Evolutionary conservation across 1,140 invertebrate genomes (phyloP), one percentile per base, ranked within the genome.

Genomic region (Whitmania pigra): DNA sequence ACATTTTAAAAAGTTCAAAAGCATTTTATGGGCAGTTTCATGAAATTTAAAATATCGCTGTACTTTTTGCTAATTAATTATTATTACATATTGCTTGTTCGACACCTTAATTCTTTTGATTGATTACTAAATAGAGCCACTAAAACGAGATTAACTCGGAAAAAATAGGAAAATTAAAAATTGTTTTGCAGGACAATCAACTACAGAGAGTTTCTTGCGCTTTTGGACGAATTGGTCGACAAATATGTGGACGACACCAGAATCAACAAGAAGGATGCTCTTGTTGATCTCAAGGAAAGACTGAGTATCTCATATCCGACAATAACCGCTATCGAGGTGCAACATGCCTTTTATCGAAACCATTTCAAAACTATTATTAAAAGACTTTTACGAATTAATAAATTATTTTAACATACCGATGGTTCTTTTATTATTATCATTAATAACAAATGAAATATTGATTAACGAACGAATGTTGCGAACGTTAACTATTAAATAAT

Each of bases 191-290:
- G 57, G 22, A 5, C 11, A 13, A 31, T 63, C 22, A 63, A 22
- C 29, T 63, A 25, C 57, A 63, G 18, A n/a, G 57, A 63, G 6
- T 63, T 63, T 31, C 57, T 63, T 25, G 22, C 29, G 1, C 57
- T 63, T 22, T 31, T 63, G 22, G 57, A 63, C 57, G 22, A 25
- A 31, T 31, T 63, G 57, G 29, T 31, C 11, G 57, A 25, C 22
- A 63, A 63, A 63, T 63, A 63, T 20, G 57, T 63, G 57, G 57
- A 63, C 29, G 57, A 63, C 57, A 63, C 57, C 6, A 25, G 57
- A 18, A 22, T 63, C 6, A 31, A 63, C 29, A 63, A 63, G 57
- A 63, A 63, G 11, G 22, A 63, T 17, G 57, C 57, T n/a, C 57
- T 63, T 25, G 57, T 31, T 31, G 22, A 63, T 31, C 4, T 63